Evolutionary conservation across 2,888 invertebrate genomes (phyloP), one percentile per base, ranked within the genome.

Genomic region (Microctonus hyperodae): DNA sequence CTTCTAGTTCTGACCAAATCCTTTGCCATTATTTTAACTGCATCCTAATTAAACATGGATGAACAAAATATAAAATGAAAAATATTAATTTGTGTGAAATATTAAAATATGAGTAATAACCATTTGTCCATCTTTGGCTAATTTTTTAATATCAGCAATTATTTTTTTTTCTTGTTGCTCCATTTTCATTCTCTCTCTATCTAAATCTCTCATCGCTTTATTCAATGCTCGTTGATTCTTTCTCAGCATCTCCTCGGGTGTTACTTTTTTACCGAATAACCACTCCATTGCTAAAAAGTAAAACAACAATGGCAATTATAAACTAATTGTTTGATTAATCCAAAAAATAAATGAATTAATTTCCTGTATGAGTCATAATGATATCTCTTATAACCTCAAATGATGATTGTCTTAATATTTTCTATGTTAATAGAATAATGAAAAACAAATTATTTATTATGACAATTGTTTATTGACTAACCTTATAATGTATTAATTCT

Each of bases 1-100:
- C 92, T 90, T 69, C 99, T 88, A 0, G 99, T 99, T 73, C 99
- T 89, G 6, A 99, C 99, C 73, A 99, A 87, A 86, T 99, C 99
- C 83, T 97, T 97, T 0, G 99, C 99, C 98, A 99, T 98, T 75
- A 99, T 98, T 88, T 97, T 98, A 0, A 99, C 99, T 13, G 99
- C 97, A 86, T 99, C 98, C 96, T 96, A 81, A 44, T 53, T 48
- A 22, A 58, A 55, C n/a, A 56, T 60, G 20, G 2, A 22, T 31
- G 9, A 11, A 55, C 31, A 10, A 9, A 13, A 6, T n/a, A 59
- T 40, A 16, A 9, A 11, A 31, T 48, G 13, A 50, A 56, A 33
- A 25, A 37, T 37, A 37, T 0, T 58, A 13, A n/a, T 40, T 40
- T 40, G 3, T 6, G 40, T 40, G 11, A 40, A 40, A 10, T 23